These are phyloP conservation scores for Lordiphosa andalusiaca DNA, from an alignment of 2,888 invertebrate species.

Conservation along the genomic window DNA sequence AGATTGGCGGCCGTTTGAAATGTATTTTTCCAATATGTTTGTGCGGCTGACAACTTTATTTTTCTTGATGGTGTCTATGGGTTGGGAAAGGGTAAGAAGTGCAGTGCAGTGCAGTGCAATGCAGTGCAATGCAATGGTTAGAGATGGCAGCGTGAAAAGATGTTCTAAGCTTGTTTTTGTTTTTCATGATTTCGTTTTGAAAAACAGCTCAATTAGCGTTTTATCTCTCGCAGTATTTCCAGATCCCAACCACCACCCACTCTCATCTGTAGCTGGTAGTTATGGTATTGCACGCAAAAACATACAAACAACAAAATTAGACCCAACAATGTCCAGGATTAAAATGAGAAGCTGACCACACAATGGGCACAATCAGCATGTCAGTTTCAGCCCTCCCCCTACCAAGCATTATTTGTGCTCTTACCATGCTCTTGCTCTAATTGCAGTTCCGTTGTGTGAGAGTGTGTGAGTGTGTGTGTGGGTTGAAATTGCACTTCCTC, in stretches of 20 bases:
- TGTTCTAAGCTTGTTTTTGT: neutral
- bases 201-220: no score
- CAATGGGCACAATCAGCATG: conserved; percentile 57
- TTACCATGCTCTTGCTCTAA: conserved; percentile 25
- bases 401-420: neutral
- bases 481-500: no score
- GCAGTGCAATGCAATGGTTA: no score
- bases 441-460: conserved; percentile 33
- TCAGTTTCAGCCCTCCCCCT: conserved; percentile 18
- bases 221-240: no score
- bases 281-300: conserved; percentile 12
- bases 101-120: neutral
- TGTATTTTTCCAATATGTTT: conserved; percentile 41
- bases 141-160: conserved; percentile 2
- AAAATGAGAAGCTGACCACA: conserved; percentile 53
- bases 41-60: conserved; percentile 65
- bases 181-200: no score
- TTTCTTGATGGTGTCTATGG: conserved; percentile 22
- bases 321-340: conserved; percentile 58
- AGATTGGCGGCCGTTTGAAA: conserved; percentile 49
- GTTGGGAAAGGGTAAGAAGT: no score
- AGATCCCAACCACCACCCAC: no score
- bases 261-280: neutral
- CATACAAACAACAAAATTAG: conserved; percentile 46
- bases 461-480: no score